Conservation (phyloP, 2,797 vertebrate species). For the Phaenicophaeus curvirostris region DNA sequence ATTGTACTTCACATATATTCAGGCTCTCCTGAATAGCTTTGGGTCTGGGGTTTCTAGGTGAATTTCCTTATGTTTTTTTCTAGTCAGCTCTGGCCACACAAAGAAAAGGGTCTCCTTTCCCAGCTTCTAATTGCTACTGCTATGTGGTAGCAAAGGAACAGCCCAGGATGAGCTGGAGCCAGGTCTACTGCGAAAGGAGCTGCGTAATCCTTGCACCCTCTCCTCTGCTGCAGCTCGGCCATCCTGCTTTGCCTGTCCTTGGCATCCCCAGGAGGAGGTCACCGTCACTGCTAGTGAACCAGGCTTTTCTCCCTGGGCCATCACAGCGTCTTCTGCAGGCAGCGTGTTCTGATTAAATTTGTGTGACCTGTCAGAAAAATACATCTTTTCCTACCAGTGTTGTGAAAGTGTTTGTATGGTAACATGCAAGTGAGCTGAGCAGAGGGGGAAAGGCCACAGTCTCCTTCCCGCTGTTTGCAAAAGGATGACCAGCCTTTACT, state of each 20-base stretch:
- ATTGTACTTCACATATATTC: not conserved
- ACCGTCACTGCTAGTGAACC: not conserved
- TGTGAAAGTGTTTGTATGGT: not conserved
- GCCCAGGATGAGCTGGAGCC: not conserved
- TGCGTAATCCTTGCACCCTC: rapidly evolving
- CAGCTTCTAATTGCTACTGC: not conserved
- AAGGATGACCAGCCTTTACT: not conserved
- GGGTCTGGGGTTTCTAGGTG: not conserved
- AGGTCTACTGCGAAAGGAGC: not conserved
- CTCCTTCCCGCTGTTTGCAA: not conserved
- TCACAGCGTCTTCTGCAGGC: not conserved
- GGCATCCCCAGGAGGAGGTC: not conserved
- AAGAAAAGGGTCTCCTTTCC: not conserved
- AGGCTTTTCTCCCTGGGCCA: not conserved
- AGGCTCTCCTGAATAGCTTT: not conserved
- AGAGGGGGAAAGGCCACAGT: not conserved
- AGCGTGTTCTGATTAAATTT: not conserved
- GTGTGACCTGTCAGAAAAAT: conserved; percentile 2
- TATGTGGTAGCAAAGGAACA: not conserved
- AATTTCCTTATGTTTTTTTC: not conserved
- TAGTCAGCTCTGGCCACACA: not conserved
- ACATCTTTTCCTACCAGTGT: not conserved
- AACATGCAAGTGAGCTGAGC: not conserved
- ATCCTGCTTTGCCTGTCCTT: not conserved
- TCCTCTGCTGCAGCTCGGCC: rapidly evolving